These are phyloP conservation scores for Oxycera nigricornis DNA, from an alignment of 2,888 invertebrate species.

Conservation along the genomic window DNA sequence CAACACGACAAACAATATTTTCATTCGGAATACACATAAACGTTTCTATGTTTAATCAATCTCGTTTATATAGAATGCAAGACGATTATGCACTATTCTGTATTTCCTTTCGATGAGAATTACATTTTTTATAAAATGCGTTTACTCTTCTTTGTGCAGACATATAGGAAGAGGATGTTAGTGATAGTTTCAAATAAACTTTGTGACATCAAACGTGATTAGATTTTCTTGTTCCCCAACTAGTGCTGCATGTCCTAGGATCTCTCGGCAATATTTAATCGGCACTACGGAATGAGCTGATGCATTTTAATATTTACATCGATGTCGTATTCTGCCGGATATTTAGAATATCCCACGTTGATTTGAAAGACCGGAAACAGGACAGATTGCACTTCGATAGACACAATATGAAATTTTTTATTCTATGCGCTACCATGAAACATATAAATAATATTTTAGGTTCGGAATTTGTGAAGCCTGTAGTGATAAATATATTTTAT, in stretches of 20 bases:
- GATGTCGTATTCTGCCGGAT: constrained; percentile 11
- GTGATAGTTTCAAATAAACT: constrained; percentile 37
- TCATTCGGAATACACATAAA: not conserved
- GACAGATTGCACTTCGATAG: too few relatives aligned
- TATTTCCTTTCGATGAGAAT: not conserved
- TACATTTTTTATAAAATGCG: not conserved
- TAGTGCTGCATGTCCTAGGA: not conserved
- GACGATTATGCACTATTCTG: not conserved
- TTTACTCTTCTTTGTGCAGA: not conserved
- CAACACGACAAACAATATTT: constrained; percentile 2
- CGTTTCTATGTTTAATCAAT: not conserved
- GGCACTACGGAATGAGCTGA: too few relatives aligned
- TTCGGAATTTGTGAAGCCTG: too few relatives aligned
- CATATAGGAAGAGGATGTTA: constrained; percentile 36
- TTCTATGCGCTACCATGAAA: too few relatives aligned
- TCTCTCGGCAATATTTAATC: not conserved
- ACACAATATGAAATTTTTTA: too few relatives aligned
- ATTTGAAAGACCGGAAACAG: too few relatives aligned
- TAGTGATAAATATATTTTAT: too few relatives aligned
- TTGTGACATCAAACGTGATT: constrained; percentile 39
- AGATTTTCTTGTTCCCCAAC: constrained; percentile 9
- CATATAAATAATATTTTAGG: too few relatives aligned
- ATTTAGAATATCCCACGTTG: constrained; percentile 23
- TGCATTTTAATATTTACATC: not conserved
- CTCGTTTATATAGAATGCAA: not conserved